Evolutionary conservation across 2,888 invertebrate genomes (phyloP).

Genomic region (Phania funesta): DNA sequence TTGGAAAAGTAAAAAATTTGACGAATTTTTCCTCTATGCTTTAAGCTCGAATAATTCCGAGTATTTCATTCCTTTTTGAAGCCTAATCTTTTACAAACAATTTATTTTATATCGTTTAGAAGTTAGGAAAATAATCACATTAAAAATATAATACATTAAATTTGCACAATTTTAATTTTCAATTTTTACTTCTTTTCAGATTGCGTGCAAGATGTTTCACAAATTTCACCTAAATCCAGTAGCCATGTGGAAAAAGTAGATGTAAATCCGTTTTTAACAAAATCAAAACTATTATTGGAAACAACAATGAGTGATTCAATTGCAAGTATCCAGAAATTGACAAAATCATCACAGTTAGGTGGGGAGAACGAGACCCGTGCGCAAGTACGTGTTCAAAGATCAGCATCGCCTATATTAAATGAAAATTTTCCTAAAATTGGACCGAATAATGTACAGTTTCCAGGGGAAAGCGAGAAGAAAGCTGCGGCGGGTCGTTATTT

Average conservation of each 20-base stretch:
- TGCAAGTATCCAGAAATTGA: slow-evolving; percentile 43
- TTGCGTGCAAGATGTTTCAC: slow-evolving; percentile 81
- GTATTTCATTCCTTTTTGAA: too few species aligned
- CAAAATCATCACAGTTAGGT: slow-evolving; percentile 62
- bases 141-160: too few species aligned
- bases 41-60: too few species aligned
- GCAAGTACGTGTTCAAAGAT: slow-evolving; percentile 82
- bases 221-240: slow-evolving; percentile 86
- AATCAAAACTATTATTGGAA: slow-evolving; percentile 72
- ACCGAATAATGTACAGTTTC: slow-evolving; percentile 75
- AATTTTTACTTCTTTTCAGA: slow-evolving; percentile 67
- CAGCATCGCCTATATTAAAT: slow-evolving; percentile 83
- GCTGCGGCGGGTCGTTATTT: slow-evolving; percentile 77
- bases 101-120: too few species aligned
- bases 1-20: too few species aligned
- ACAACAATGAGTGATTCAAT: slow-evolving; percentile 72
- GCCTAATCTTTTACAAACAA: too few species aligned
- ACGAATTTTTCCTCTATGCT: too few species aligned
- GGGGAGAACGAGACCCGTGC: slow-evolving; percentile 75
- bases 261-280: slow-evolving; percentile 69
- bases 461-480: slow-evolving; percentile 71
- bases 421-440: slow-evolving; percentile 81
- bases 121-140: too few species aligned
- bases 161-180: background rate
- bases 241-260: slow-evolving; percentile 69